Evolutionary conservation across 2,888 invertebrate species (phyloP), one percentile per base, ranked within the genome.

Genomic region (Leptopilina drosophilae): DNA sequence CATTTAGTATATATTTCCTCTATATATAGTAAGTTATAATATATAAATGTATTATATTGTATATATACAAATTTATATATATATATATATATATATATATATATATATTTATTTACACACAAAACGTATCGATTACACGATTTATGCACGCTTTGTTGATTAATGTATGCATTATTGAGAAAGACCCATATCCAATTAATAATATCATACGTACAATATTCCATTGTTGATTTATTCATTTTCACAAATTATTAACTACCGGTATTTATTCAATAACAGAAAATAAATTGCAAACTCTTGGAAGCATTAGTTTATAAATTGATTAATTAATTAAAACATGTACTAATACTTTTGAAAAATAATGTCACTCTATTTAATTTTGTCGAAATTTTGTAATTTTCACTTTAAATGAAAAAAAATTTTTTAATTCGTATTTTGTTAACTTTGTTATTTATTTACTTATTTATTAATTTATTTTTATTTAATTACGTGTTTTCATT

Each of bases 91-190:
- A 59, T 59, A 59, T n/a, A 2, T n/a, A n/a, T 59, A 59, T 7
- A 59, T 5, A 59, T 53, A 15, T n/a, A 62, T 59, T 20, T 62
- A 62, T 62, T 8, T 62, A 62, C 20, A 56, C 33, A 33, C 33
- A 33, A 33, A 33, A 33, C 33, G 33, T 64, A 33, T 64, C 64
- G 26, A 40, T n/a, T 66, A 46, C 53, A 40, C 73, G 73, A 56
- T 73, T 73, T 73, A 56, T 73, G 73, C 73, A 56, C 53, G 73
- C 40, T 73, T 73, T 73, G 56, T 73, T 73, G 73, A 73, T 73
- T 73, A 73, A 73, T 73, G 56, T 33, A 56, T 73, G 73, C 73
- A 73, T 73, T 69, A 69, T 69, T 73, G 73, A 56, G 56, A 73
- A 73, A 73, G 14, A 73, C 33, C 56, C 73, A 73, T 56, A 56